A percentile compares a stretch with the other conserved stretches of the same genome.
These are phyloP conservation scores for Andrena hattorfiana DNA, from an alignment of 2,888 invertebrate species.

Conservation along the genomic window DNA sequence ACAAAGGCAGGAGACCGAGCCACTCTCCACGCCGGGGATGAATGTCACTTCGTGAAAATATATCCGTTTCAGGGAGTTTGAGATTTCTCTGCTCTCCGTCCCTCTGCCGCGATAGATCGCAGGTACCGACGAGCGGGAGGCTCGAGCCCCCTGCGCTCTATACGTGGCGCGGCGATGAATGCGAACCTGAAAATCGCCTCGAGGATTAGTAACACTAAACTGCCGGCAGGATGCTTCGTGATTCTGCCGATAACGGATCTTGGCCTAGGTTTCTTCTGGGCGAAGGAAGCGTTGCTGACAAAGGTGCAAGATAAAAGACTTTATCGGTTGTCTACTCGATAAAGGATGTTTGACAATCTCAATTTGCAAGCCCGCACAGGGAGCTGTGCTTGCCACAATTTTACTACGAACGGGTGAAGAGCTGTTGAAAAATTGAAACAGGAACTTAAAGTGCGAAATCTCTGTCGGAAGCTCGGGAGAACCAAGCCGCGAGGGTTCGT, in stretches of 20 bases:
- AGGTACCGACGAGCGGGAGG: constrained; percentile 43
- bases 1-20: constrained; percentile 80
- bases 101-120: constrained; percentile 34
- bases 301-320: background rate
- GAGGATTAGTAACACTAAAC: constrained; percentile 63
- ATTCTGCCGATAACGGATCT: background rate
- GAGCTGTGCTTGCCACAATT: too few relatives aligned
- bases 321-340: background rate
- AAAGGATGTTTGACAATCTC: background rate
- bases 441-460: background rate
- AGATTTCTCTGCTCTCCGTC: constrained; percentile 56
- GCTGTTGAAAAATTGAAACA: too few relatives aligned
- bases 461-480: background rate
- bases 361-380: background rate
- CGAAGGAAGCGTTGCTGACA: background rate
- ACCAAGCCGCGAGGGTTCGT: background rate
- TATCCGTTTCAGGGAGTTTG: constrained; percentile 83
- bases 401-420: too few relatives aligned
- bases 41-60: constrained; percentile 83
- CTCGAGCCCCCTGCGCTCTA: constrained; percentile 19
- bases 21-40: constrained; percentile 71
- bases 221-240: constrained; percentile 7
- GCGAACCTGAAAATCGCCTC: constrained; percentile 51
- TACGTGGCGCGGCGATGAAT: constrained; percentile 35
- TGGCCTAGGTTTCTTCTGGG: background rate